Evolutionary conservation across 2,113 vertebrate genomes (phyloP), one percentile per base, ranked within the genome.

Genomic region (Chionodraco myersi): DNA sequence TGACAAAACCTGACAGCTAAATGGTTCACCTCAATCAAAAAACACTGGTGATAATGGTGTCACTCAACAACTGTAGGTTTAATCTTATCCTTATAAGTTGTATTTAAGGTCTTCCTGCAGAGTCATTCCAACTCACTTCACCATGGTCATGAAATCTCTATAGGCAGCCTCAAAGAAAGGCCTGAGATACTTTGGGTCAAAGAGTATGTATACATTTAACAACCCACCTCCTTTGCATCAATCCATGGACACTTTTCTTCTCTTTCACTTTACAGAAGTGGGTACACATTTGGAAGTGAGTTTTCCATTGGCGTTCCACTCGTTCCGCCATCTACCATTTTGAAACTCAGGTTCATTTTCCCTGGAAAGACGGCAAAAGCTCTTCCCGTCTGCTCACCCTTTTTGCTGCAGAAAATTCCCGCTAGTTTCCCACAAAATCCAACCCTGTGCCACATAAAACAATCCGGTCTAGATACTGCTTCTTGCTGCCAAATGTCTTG

Each of bases 271-370:
- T 70, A 63, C 83, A 75, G 53, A 66, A 69, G 73, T 84, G 73
- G 66, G 60, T 90, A 86, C 90, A 91, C 90, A 91, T 92, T 90
- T 88, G 82, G 84, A 86, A 89, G 84, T 82, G 76, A 78, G 89
- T 88, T 92, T 91, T 91, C 83, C 87, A 81, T 74, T 66, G 85
- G 75, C 85, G 70, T 86, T 91, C 88, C 58, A 75, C 78, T 86
- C 36, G 14, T 62, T 84, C 79, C 68, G 57, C 77, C 84, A 62
- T 84, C 84, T 75, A 56, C 79, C 78, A 65, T 81, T 84, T 65
- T 69, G 47, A 77, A 76, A 54, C 57, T 48, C 79, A 44, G 48
- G 78, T 56, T 83, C 51, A 64, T 51, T 84, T 89, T 77, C 53
- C 41, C 68, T 86, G 67, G 67, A 79, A 63, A 10, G 11, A 69